These are phyloP conservation scores for Ptiloglossa arizonensis DNA, from an alignment of 1,140 invertebrate genomes.

Conservation along the genomic window DNA sequence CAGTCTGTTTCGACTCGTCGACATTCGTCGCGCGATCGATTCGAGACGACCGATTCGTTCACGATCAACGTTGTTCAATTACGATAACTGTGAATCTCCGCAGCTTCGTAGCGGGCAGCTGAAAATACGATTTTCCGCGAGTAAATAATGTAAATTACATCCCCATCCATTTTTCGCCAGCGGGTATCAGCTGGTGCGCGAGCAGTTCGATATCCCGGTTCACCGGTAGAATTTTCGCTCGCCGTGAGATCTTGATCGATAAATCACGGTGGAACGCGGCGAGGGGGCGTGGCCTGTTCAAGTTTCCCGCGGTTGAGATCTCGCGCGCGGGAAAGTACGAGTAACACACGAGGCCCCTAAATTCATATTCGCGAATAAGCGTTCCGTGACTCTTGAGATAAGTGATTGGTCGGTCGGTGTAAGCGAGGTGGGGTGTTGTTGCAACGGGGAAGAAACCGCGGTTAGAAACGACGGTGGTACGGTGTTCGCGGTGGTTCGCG, in stretches of 20 bases:
- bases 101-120: too few species aligned
- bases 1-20: too few species aligned
- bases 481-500: constrained; percentile 27
- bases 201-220: background rate
- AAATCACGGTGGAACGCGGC: constrained; percentile 25
- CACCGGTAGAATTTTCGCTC: constrained; percentile 1
- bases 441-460: constrained; percentile 8
- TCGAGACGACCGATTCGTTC: too few species aligned
- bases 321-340: constrained; percentile 18
- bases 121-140: too few species aligned
- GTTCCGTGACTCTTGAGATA: constrained; percentile 57
- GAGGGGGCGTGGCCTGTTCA: constrained; percentile 46
- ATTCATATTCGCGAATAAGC: constrained; percentile 61
- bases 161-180: too few species aligned
- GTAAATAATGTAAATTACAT: too few species aligned
- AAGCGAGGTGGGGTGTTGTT: background rate
- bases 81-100: too few species aligned
- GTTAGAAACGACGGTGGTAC: background rate
- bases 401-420: constrained; percentile 49
- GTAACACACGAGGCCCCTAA: constrained; percentile 13
- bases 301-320: constrained; percentile 43
- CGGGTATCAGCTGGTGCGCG: too few species aligned
- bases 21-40: too few species aligned
- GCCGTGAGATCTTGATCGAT: constrained; percentile 30
- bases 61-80: too few species aligned